Evolutionary conservation across 2,113 vertebrate species (phyloP), one percentile per base, ranked within the genome.

Genomic region (Lophotis ruficrista): DNA sequence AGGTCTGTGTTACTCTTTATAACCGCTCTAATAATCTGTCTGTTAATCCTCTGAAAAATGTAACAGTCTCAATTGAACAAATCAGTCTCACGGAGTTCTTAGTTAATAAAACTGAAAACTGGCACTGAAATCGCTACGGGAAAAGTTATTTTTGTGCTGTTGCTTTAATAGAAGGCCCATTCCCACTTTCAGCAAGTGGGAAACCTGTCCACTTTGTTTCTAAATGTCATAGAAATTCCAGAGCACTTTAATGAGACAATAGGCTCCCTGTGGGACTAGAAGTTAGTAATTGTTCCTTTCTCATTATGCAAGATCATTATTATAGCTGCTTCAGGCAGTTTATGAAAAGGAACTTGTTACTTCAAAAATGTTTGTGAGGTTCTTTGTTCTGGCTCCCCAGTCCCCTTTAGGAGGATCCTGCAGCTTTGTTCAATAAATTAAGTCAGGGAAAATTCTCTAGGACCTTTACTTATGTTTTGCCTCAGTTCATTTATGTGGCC

Each of bases 251-350:
- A 30, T 79, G 51, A 91, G 79, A 95, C 61, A 77, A 90, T 91
- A 77, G 83, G 66, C 86, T 38, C 71, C 56, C 57, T 95, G 89
- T 94, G 43, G 70, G 61, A 53, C 71, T 50, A 57, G 72, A 89
- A 79, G 66, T 87, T 95, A 88, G 64, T 79, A 56, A 94, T 91
- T 95, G 82, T 95, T 96, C 66, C 25, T 87, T 95, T 95, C 90
- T 92, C 70, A 91, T 95, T 94, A 91, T 93, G 64, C 85, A 89
- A 75, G 70, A 85, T 95, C 75, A 81, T 95, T 95, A 93, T 92
- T 96, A 89, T 82, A 91, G 90, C 78, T 84, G 62, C 81, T 94
- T 94, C 87, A 87, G 65, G 75, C 86, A 91, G 62, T 89, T 96
- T 81, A 88, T 90, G 56, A 80, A 86, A 94, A 96, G 88, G 68